Percentiles rank a stretch among this genome's conserved stretches.
phyloP scores from a whole-genome alignment of 1,140 invertebrate species.

The Drosophila subpulchrella region DNA sequence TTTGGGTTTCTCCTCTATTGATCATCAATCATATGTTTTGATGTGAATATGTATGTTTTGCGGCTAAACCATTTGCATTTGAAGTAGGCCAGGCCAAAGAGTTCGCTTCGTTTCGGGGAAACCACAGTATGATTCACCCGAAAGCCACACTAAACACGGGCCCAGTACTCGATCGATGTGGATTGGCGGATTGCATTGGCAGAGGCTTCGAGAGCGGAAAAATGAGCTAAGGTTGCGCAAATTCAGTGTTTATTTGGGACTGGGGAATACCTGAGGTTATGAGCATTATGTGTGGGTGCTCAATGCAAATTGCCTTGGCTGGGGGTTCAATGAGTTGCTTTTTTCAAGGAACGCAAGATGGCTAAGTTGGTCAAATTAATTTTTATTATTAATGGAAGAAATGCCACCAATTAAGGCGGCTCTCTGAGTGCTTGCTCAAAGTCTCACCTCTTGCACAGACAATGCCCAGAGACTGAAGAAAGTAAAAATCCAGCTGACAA shows the following conservation, averaged over 20 bases:
- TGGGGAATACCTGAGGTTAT: constrained; percentile 60
- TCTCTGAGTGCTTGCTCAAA: background rate
- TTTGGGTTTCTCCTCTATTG: constrained; percentile 36
- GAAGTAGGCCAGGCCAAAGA: constrained; percentile 62
- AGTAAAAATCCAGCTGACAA: constrained; percentile 68
- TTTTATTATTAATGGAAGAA: background rate
- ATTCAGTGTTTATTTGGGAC: constrained; percentile 20
- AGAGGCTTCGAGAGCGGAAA: constrained; percentile 24
- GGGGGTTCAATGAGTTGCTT: constrained; percentile 44
- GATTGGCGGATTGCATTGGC: constrained; percentile 19
- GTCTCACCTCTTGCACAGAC: constrained; percentile 12
- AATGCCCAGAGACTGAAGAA: constrained; percentile 59
- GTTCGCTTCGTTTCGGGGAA: constrained; percentile 56
- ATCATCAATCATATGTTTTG: constrained; percentile 23
- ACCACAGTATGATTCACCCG: constrained; percentile 66
- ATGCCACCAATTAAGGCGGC: background rate
- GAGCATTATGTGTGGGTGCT: constrained; percentile 55
- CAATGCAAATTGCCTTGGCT: constrained; percentile 18
- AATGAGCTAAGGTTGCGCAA: constrained; percentile 71
- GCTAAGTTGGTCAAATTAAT: constrained; percentile 1
- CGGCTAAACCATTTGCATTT: constrained; percentile 53
- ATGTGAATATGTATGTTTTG: constrained; percentile 16
- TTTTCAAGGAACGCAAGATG: constrained; percentile 22
- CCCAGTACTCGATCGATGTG: constrained; percentile 18
- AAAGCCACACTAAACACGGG: constrained; percentile 28